Base-by-base conservation (phyloP, 2,113 vertebrate genomes). In the Excalfactoria chinensis region DNA sequence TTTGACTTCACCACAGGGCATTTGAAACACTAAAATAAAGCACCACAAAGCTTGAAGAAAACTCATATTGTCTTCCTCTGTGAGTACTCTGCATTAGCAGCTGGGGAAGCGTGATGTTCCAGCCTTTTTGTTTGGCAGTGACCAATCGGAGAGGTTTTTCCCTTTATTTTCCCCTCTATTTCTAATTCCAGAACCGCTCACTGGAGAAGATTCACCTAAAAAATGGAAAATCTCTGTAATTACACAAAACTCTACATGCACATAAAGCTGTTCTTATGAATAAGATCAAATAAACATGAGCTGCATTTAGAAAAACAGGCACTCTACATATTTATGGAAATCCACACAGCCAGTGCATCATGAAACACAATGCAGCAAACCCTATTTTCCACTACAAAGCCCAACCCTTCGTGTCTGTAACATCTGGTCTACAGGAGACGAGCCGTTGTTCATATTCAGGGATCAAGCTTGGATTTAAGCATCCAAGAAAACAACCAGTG, bases 371-470 rank as follows among this genome's bases (percentile, higher is more conserved):
- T 20, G 20, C 20, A 13, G 30, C 43, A 30, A 60, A 84, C 19
- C 20, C 59, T 23, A 1, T 46, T 90, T 82, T 49, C 67, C 53
- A 34, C 41, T 49, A 49, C 77, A 69, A 76, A 87, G 37, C 28
- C 62, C 48, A 84, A 28, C 30, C 11, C 16, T 69, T 83, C 7
- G 12, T 9, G 7, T 41, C 53, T 66, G 26, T 34, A 2, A n/a
- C 4, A 22, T 69, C 58, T 58, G 46, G 44, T 19, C 20, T 56
- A 13, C 2, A 20, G 19, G 8, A 70, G 55, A 23, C 69, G 53
- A 51, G 49, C 4, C 10, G 5, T 3, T 11, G 19, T 12, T 41
- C 0, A 0, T 1, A 72, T 0, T 2, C 15, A 17, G 0, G 20
- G 72, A 71, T 11, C 1, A 4, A 64, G 26, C 62, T 0, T 72